Conservation (phyloP, 1,140 invertebrate species). For the Rhagoletis pomonella region DNA sequence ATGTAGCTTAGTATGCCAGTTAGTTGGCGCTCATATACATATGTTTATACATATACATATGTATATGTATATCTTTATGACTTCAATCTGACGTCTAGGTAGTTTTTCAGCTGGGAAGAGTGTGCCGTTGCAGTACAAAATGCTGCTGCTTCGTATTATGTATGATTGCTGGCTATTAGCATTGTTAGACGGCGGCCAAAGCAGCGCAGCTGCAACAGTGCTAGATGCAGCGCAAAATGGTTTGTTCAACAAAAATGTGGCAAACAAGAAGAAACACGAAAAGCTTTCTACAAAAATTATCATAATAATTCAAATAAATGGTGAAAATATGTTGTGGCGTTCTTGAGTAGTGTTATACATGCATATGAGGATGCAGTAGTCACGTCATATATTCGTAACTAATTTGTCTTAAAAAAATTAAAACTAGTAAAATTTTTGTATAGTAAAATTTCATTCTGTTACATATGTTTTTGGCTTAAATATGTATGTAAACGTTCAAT, state of each 20-base stretch:
- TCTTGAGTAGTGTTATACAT: background rate
- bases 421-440: too few relatives aligned
- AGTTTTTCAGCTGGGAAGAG: background rate
- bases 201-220: background rate
- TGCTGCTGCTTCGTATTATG: constrained; percentile 34
- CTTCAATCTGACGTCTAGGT: background rate
- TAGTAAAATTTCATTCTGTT: too few relatives aligned
- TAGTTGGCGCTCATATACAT: background rate
- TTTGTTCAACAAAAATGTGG: constrained; percentile 44
- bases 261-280: constrained; percentile 26
- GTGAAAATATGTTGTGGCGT: background rate
- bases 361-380: too few relatives aligned
- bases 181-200: constrained; percentile 3
- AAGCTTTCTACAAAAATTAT: constrained; percentile 43
- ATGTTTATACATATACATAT: background rate
- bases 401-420: too few relatives aligned
- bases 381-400: too few relatives aligned
- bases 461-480: too few relatives aligned
- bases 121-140: constrained; percentile 3
- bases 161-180: constrained; percentile 40
- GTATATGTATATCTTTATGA: constrained; percentile 29
- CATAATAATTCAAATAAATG: constrained; percentile 40
- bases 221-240: background rate
- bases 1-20: background rate
- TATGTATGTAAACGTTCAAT: too few relatives aligned